Evolutionary conservation across 2,797 vertebrate genomes (phyloP), one percentile per base, ranked within the genome.

Genomic region (Takifugu ocellatus): DNA sequence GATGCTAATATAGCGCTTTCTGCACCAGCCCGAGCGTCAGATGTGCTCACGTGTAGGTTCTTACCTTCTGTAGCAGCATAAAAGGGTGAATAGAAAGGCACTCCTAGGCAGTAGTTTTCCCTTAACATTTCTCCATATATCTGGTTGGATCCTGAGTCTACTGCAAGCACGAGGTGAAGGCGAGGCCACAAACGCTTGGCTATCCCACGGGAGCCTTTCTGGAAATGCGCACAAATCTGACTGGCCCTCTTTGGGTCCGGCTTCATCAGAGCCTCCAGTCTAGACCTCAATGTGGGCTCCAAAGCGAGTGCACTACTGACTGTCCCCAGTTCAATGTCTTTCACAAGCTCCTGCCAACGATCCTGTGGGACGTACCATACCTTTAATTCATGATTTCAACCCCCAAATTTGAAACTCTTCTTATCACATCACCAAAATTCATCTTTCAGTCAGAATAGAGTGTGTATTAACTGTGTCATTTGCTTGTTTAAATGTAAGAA

Each of bases 51-150:
- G 9, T 17, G 21, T 33, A 45, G 54, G 33, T 63, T 60, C 29
- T 21, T 47, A 96, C 96, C 95, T 93, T 96, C 94, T 3, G 92
- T 88, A 0, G 87, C 88, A 16, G 70, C 74, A 1, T 96, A 98
- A 69, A 94, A 92, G 0, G 96, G 94, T 0, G 93, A 97, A 88
- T 96, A 96, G 83, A 96, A 86, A 3, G 90, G 86, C 44, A 97
- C 83, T n/a, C 91, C 94, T 64, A 78, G 72, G 83, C 95, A 97
- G 75, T 91, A 94, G 9, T 69, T 77, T 46, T 84, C 90, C 56
- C 68, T 66, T 48, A 98, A 84, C 81, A 90, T 82, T 4, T 93
- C 88, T 0, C 89, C 86, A 0, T 96, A 94, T 74, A 96, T 92
- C 25, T 84, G 87, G 86, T 95, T 94, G 0, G 93, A 66, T 0